A percentile compares a stretch with the other conserved stretches of the same genome.
Evolutionary conservation across 2,113 vertebrate genomes (phyloP).

Genomic region (Ondatra zibethicus): DNA sequence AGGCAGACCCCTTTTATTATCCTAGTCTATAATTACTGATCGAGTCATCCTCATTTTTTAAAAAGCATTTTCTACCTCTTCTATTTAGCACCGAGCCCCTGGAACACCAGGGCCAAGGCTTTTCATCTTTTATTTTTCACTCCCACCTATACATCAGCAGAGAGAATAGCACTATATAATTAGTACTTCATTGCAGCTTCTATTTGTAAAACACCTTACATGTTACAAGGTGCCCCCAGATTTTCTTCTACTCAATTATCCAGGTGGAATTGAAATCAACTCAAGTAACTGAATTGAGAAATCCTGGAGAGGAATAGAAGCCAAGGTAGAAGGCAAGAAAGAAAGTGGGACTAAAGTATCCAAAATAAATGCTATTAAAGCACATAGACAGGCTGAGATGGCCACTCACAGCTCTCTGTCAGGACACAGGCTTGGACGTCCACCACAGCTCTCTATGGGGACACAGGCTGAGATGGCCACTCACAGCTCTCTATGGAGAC

Average conservation of each 20-base stretch:
- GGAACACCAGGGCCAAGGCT: background rate
- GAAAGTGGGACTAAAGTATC: background rate
- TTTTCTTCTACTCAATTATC: background rate
- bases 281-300: background rate
- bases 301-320: background rate
- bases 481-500: background rate
- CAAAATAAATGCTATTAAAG: background rate
- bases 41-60: background rate
- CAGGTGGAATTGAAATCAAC: slow-evolving; percentile 35
- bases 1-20: background rate
- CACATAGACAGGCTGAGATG: background rate
- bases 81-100: background rate
- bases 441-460: rapidly evolving
- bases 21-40: background rate
- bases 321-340: background rate
- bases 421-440: background rate
- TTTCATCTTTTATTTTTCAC: background rate
- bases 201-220: slow-evolving; percentile 36
- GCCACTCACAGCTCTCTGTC: background rate
- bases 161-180: background rate
- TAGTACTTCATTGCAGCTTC: slow-evolving; percentile 6
- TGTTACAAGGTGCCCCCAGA: slow-evolving; percentile 25
- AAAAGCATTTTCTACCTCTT: background rate
- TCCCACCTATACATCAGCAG: background rate
- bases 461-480: background rate